Percentiles rank a stretch among this genome's conserved stretches.
Conservation (phyloP, 1,140 invertebrate species). For the Cyrtorhinus lividipennis region DNA sequence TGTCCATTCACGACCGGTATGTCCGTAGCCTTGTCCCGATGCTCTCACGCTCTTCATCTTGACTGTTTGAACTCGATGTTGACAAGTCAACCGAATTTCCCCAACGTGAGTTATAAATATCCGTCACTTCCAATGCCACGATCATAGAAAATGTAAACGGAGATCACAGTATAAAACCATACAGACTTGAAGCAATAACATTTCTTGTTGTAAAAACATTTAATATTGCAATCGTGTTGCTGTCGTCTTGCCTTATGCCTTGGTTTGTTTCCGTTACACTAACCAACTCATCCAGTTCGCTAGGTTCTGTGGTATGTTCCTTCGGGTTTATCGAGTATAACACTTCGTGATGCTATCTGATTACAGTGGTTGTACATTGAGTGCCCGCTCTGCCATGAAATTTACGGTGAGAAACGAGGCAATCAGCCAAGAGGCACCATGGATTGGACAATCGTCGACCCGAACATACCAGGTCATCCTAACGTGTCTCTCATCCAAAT, state of each 20-base stretch:
- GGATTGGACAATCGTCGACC: constrained; percentile 61
- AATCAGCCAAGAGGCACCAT: constrained; percentile 74
- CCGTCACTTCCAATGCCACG: no score
- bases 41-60: constrained; percentile 63
- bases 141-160: no score
- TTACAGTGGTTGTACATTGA: constrained; percentile 47
- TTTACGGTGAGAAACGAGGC: constrained; percentile 71
- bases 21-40: constrained; percentile 51
- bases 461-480: constrained; percentile 52
- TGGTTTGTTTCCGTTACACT: no score
- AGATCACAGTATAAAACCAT: no score
- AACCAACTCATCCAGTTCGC: no score
- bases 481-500: constrained; percentile 63
- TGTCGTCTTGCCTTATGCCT: no score
- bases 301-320: not conserved
- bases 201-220: no score
- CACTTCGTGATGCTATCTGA: no score
- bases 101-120: constrained; percentile 25
- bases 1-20: constrained; percentile 31
- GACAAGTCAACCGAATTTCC: constrained; percentile 35
- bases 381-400: constrained; percentile 68
- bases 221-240: no score
- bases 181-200: no score
- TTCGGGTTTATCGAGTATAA: not conserved
- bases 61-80: constrained; percentile 61